Evolutionary conservation across 2,888 invertebrate genomes (phyloP).

Genomic region (Lagria hirta): DNA sequence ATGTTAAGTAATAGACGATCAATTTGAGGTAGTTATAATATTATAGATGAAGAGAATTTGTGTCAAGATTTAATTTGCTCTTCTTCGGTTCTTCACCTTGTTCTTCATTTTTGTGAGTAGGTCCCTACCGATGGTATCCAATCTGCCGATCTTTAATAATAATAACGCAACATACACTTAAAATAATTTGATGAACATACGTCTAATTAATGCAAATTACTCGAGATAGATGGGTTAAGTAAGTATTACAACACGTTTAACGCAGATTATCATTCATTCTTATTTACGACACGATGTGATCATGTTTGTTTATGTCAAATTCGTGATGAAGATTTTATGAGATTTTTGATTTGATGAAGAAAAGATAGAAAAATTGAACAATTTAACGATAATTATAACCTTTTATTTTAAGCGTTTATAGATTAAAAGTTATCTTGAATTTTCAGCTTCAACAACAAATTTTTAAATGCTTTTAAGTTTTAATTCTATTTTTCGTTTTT

Average conservation of each 20-base stretch:
- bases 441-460: too few relatives aligned
- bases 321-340: constrained; percentile 14
- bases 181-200: constrained; percentile 14
- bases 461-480: too few relatives aligned
- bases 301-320: constrained; percentile 14
- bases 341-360: too few relatives aligned
- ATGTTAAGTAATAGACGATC: too few relatives aligned
- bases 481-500: too few relatives aligned
- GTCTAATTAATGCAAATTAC: constrained; percentile 24
- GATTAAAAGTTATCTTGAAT: too few relatives aligned
- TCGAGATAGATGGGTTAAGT: constrained; percentile 20
- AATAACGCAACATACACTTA: background rate
- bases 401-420: too few relatives aligned
- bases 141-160: constrained; percentile 1
- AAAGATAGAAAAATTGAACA: too few relatives aligned
- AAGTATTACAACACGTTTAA: constrained; percentile 14
- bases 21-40: background rate
- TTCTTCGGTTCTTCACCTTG: constrained; percentile 19
- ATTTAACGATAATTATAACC: too few relatives aligned
- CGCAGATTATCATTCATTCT: constrained; percentile 16
- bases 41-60: constrained; percentile 18
- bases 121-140: background rate
- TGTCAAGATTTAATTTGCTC: constrained; percentile 28
- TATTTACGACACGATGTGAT: constrained; percentile 12
- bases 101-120: constrained; percentile 2